These are phyloP conservation scores for Anthophora plumipes DNA, from an alignment of 2,888 invertebrate genomes.

Conservation along the genomic window DNA sequence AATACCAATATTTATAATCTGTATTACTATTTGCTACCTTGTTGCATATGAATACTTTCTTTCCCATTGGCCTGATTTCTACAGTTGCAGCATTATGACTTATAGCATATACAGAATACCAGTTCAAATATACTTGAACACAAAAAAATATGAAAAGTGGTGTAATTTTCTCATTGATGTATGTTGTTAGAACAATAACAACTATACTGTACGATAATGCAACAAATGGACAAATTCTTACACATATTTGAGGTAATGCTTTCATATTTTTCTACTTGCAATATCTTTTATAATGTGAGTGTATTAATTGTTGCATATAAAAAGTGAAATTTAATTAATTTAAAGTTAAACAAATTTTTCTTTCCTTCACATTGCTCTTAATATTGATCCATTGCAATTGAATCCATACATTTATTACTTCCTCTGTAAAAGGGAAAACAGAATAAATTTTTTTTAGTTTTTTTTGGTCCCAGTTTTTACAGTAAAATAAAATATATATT, in stretches of 20 bases:
- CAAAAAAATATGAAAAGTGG: slow-evolving; percentile 74
- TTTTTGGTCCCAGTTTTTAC: background rate
- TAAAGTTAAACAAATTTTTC: background rate
- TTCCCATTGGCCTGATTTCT: slow-evolving; percentile 43
- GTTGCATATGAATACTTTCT: slow-evolving; percentile 31
- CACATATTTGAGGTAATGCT: slow-evolving; percentile 41
- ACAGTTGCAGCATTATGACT: slow-evolving; percentile 68
- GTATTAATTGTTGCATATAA: too few species aligned
- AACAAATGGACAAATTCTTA: slow-evolving; percentile 71
- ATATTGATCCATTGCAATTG: slow-evolving; percentile 11
- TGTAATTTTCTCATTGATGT: slow-evolving; percentile 73
- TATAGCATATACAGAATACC: slow-evolving; percentile 77
- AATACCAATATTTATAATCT: slow-evolving; percentile 76
- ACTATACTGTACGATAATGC: slow-evolving; percentile 73
- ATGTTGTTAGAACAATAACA: slow-evolving; percentile 72
- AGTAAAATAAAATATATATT: background rate
- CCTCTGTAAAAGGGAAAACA: slow-evolving; percentile 27
- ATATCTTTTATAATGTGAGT: background rate
- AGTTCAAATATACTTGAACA: slow-evolving; percentile 77
- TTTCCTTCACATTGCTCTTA: background rate
- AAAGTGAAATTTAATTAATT: slow-evolving; percentile 23
- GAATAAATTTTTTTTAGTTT: background rate
- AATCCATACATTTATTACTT: slow-evolving; percentile 9
- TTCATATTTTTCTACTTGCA: slow-evolving; percentile 30
- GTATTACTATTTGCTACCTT: slow-evolving; percentile 9